A percentile compares a stretch with the other conserved stretches of the same genome.
These are phyloP conservation scores for Peromyscus melanophrys DNA, from an alignment of 2,797 vertebrate genomes.

Conservation along the genomic window DNA sequence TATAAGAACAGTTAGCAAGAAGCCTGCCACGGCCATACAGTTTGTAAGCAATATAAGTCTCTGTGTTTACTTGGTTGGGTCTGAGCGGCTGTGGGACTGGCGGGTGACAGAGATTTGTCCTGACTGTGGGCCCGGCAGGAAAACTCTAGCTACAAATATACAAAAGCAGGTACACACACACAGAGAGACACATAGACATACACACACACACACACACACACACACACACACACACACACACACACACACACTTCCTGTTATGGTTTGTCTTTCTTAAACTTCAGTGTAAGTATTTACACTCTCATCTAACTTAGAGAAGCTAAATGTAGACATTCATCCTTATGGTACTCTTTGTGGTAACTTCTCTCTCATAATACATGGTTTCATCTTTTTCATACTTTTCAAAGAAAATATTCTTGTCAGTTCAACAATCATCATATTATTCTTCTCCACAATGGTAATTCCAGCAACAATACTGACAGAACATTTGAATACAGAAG, in stretches of 20 bases:
- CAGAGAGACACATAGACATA: neutral
- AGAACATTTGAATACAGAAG: neutral
- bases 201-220: too few relatives aligned
- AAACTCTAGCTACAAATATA: too few relatives aligned
- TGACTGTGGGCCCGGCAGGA: too few relatives aligned
- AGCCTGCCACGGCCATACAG: too few relatives aligned
- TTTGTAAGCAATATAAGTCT: too few relatives aligned
- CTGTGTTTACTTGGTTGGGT: too few relatives aligned
- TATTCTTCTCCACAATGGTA: neutral
- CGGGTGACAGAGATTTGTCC: too few relatives aligned
- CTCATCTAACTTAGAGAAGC: neutral
- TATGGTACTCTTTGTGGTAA: neutral
- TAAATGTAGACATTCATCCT: neutral
- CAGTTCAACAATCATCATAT: neutral
- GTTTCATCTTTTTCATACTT: neutral
- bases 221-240: neutral
- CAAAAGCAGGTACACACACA: too few relatives aligned
- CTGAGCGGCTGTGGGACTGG: too few relatives aligned
- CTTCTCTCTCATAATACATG: fast-evolving
- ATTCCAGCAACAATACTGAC: neutral
- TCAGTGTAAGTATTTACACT: neutral
- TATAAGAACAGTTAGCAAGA: too few relatives aligned
- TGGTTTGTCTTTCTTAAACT: neutral
- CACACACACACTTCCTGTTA: neutral
- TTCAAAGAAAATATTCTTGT: neutral